Conservation (phyloP, 1,140 invertebrate genomes). For the Drosophila tristis region DNA sequence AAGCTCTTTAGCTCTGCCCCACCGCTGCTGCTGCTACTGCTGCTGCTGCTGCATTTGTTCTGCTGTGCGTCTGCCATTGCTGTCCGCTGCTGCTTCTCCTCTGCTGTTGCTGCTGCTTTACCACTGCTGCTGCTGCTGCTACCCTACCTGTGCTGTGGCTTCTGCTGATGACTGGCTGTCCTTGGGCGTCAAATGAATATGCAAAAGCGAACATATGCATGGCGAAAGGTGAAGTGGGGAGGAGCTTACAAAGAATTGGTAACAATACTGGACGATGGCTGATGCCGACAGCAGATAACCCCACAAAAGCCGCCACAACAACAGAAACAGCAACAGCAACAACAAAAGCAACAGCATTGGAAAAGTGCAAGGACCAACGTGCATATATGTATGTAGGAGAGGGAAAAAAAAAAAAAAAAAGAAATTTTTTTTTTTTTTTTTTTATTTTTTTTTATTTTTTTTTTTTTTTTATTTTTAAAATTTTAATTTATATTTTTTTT, state of each 20-base stretch:
- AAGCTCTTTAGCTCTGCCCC: slow-evolving; percentile 3
- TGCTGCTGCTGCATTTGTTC: neutral
- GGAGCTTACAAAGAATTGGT: slow-evolving; percentile 6
- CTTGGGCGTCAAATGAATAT: slow-evolving; percentile 42
- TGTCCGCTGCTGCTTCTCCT: too few relatives aligned
- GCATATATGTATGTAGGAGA: too few relatives aligned
- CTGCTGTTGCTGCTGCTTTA: neutral
- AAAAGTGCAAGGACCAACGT: slow-evolving; percentile 37
- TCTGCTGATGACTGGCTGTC: slow-evolving; percentile 33
- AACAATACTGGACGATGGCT: slow-evolving; percentile 5
- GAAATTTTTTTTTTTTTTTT: too few relatives aligned
- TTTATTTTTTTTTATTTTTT: too few relatives aligned
- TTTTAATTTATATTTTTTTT: too few relatives aligned
- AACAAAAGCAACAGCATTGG: slow-evolving; percentile 1
- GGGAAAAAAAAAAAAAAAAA: too few relatives aligned
- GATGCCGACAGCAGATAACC: slow-evolving; percentile 4
- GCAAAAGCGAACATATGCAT: slow-evolving; percentile 20
- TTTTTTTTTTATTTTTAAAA: too few relatives aligned
- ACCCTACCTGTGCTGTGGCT: neutral
- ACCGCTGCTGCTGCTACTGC: slow-evolving; percentile 10
- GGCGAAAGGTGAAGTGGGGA: neutral
- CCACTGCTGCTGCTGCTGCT: slow-evolving; percentile 8
- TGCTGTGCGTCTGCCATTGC: too few relatives aligned
- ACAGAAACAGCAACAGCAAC: too few relatives aligned
- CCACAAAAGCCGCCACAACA: slow-evolving; percentile 18